Base-by-base conservation (phyloP, 1,140 invertebrate species). In the Tetramorium simillimum region DNA sequence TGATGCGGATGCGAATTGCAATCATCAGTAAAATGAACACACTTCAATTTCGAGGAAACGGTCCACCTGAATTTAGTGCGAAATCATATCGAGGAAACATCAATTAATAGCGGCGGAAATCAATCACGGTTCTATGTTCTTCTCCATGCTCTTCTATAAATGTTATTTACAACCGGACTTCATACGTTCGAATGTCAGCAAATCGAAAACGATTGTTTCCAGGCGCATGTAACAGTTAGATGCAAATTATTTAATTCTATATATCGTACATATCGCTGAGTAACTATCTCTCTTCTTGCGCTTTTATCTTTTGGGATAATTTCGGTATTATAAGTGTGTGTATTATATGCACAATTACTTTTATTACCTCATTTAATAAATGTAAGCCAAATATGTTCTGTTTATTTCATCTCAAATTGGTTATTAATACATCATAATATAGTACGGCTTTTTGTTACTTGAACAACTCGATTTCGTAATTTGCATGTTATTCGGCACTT, bases 51-150 rank as follows among this genome's bases (percentile, higher is more conserved):
- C 21, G 24, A 78, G 60, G 58, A 51, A 63, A 33, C 18, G 51
- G 28, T 33, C 43, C 16, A 7, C 16, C 37, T 28, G 43, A 62
- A 77, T 78, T 65, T 78, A 51, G 58, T 62, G 58, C 75, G 43
- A 77, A 62, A 62, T 37, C 60, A 63, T 63, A 78, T 78, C 24
- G 76, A 63, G 58, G 28, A 78, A 78, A 63, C 58, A 33, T 46
- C 76, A 63, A 78, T 78, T 78, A 78, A 78, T 43, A 65, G 40
- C 43, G 43, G 43, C 43, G 28, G 60, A 49, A 63, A 78, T 78
- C 76, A 78, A 78, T 78, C 76, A 21, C 18, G 28, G 18, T 33
- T 65, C 21, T 24, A 72, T 72, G 73, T 43, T 76, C 40, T 63
- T 62, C 75, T 46, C 56, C 40, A 16, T 58, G n/a, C 56, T 58